Conservation (phyloP, 2,797 vertebrate genomes). For the Chanos chanos region DNA sequence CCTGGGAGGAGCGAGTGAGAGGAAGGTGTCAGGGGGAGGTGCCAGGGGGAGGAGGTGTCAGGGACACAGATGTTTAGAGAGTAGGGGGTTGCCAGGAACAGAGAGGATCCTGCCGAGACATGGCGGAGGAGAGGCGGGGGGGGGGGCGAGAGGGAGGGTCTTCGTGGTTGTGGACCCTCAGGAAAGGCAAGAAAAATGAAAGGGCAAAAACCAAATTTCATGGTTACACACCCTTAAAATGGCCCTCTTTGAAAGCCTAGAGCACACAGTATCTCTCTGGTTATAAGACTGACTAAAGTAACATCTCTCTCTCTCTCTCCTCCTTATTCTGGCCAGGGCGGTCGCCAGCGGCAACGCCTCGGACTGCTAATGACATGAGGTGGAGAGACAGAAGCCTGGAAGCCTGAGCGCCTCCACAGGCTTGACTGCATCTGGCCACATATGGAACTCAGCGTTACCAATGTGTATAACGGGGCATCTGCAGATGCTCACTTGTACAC, state of each 20-base stretch:
- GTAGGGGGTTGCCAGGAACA: constrained; percentile 40
- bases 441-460: constrained; percentile 7
- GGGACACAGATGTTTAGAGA: constrained; percentile 38
- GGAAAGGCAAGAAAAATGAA: not conserved
- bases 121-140: constrained; percentile 22
- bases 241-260: not conserved
- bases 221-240: constrained; percentile 12
- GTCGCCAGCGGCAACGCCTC: constrained; percentile 28
- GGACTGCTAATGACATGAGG: constrained; percentile 26
- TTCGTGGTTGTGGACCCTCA: constrained; percentile 4
- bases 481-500: constrained; percentile 12
- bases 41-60: constrained; percentile 30
- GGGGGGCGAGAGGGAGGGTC: constrained; percentile 26
- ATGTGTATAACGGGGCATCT: constrained; percentile 23
- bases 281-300: constrained; percentile 13
- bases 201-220: constrained; percentile 2
- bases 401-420: not conserved
- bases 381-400: constrained; percentile 12
- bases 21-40: constrained; percentile 24
- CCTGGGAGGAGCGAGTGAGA: no score
- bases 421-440: constrained; percentile 12
- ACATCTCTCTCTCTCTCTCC: constrained; percentile 8
- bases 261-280: constrained; percentile 7
- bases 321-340: not conserved
- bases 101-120: constrained; percentile 31